Conservation (phyloP, 2,113 vertebrate species). For the Shinisaurus crocodilurus region DNA sequence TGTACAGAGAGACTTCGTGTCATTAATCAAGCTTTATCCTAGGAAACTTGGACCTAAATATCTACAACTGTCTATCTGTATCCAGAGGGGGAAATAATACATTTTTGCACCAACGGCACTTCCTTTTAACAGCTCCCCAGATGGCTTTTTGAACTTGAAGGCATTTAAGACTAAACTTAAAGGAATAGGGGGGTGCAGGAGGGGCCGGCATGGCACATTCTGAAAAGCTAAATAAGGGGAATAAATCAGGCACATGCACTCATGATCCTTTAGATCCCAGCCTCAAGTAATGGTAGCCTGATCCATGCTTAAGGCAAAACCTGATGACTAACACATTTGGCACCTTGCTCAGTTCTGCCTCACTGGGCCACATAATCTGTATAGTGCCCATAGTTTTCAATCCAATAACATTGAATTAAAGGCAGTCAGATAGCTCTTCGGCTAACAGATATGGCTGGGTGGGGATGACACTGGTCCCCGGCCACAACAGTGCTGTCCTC, state of each 20-base stretch:
- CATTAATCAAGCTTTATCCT: not conserved
- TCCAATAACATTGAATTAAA: not conserved
- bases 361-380: not conserved
- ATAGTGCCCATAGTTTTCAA: not conserved
- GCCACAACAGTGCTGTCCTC: not conserved
- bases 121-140: not conserved
- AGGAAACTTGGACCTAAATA: conserved; percentile 7
- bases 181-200: too few species aligned
- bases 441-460: not conserved
- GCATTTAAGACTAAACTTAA: not conserved
- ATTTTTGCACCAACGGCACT: not conserved
- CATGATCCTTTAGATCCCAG: not conserved
- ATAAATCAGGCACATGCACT: too few species aligned
- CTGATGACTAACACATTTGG: not conserved
- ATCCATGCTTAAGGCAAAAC: not conserved
- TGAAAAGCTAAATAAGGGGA: not conserved
- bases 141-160: not conserved
- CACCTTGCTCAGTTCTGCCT: not conserved
- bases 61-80: not conserved
- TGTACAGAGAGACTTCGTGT: not conserved
- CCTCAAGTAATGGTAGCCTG: not conserved
- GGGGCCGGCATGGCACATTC: not conserved
- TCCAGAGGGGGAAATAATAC: not conserved
- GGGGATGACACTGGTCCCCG: not conserved
- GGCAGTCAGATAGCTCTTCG: not conserved